A percentile compares a stretch with the other conserved stretches of the same genome.
These are phyloP conservation scores for Capricornis sumatraensis DNA, from an alignment of 2,113 vertebrate species.

Conservation along the genomic window DNA sequence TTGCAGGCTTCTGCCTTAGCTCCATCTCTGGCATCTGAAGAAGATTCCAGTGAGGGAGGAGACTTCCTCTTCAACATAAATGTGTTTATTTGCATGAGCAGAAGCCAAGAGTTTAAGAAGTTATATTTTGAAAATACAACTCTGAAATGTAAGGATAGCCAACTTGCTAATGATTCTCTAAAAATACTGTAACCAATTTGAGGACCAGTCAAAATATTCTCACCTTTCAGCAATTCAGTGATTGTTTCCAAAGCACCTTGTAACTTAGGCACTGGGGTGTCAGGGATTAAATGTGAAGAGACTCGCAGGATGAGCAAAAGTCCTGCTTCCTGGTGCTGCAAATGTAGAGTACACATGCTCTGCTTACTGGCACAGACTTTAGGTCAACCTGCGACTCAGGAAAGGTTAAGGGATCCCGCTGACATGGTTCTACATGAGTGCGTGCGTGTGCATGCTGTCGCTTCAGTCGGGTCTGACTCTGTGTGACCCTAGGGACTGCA, in stretches of 20 bases:
- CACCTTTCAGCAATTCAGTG: neutral
- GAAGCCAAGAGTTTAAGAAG: neutral
- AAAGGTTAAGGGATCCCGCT: neutral
- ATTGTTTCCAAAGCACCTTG: neutral
- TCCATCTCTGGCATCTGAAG: neutral
- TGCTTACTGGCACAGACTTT: neutral
- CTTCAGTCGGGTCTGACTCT: neutral
- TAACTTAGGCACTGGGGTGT: neutral
- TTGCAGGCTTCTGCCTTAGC: neutral
- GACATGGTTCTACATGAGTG: neutral
- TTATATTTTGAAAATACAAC: neutral
- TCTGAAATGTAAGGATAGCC: neutral
- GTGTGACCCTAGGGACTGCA: neutral
- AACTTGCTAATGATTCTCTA: neutral
- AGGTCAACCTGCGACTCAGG: neutral
- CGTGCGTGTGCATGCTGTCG: fast-evolving
- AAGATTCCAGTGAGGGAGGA: neutral
- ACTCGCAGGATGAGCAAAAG: neutral
- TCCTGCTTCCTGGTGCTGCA: neutral
- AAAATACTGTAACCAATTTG: neutral
- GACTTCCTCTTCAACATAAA: neutral
- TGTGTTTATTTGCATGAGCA: neutral
- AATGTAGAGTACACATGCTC: too few species aligned
- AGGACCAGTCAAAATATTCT: neutral
- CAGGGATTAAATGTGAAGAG: neutral